Percentiles rank a stretch among this genome's conserved stretches.
phyloP scores from a whole-genome alignment of 2,888 invertebrate genomes.

The Aphidius colemani region DNA sequence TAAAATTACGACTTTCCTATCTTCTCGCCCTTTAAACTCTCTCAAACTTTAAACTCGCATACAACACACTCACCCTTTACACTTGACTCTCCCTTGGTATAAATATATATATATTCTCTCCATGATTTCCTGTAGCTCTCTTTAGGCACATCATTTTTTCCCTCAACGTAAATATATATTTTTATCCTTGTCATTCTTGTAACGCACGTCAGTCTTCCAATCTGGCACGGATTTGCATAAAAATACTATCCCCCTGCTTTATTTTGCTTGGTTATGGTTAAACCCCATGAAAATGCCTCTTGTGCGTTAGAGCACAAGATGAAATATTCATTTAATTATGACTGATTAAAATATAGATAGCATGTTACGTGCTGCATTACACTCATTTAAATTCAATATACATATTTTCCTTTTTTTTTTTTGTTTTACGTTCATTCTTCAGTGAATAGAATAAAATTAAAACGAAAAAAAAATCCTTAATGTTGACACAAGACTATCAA shows the following conservation, averaged over 20 bases:
- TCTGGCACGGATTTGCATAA: constrained; percentile 51
- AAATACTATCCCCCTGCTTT: constrained; percentile 42
- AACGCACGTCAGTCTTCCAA: constrained; percentile 35
- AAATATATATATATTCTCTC: constrained; percentile 13
- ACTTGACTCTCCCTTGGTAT: constrained; percentile 13
- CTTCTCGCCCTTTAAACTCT: constrained; percentile 10
- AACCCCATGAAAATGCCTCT: constrained; percentile 27
- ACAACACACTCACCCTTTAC: constrained; percentile 1
- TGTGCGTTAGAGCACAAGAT: constrained; percentile 42
- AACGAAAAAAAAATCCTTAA: constrained; percentile 2
- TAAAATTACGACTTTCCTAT: constrained; percentile 2
- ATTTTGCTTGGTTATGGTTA: constrained; percentile 27
- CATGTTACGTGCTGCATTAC: constrained; percentile 50
- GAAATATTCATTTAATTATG: constrained; percentile 58
- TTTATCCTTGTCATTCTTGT: constrained; percentile 26
- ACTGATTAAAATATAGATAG: constrained; percentile 56
- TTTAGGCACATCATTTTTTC: constrained; percentile 3
- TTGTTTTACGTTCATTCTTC: neutral
- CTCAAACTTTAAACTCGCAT: constrained; percentile 7
- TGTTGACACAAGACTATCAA: too few species aligned
- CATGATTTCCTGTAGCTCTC: constrained; percentile 22
- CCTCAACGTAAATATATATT: constrained; percentile 1
- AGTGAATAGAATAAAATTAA: constrained; percentile 16
- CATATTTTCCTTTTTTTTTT: neutral
- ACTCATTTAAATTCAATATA: constrained; percentile 19